phyloP scores from a whole-genome alignment of 2,888 invertebrate species.

The Neuroscelio doddi region DNA sequence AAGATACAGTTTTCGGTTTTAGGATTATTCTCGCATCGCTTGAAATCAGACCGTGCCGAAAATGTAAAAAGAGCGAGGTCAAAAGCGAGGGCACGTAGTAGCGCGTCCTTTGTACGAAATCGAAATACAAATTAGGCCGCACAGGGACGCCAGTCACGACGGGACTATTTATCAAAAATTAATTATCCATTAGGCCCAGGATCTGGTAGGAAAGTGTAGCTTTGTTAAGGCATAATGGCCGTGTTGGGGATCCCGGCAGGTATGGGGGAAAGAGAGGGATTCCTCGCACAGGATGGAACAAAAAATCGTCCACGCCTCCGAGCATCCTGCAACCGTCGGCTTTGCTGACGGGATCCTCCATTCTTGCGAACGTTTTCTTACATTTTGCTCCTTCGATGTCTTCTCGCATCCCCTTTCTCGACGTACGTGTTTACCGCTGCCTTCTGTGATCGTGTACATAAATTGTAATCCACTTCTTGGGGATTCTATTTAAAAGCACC shows the following conservation, averaged over 20 bases:
- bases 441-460: slow-evolving; percentile 20
- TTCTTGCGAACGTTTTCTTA: slow-evolving; percentile 40
- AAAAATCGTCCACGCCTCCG: slow-evolving; percentile 68
- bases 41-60: not conserved
- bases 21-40: not conserved
- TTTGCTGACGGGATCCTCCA: slow-evolving; percentile 39
- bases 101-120: slow-evolving; percentile 59
- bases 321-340: slow-evolving; percentile 59
- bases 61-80: slow-evolving; percentile 6
- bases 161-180: slow-evolving; percentile 70
- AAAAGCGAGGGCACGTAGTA: slow-evolving; percentile 15
- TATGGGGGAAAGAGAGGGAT: slow-evolving; percentile 9
- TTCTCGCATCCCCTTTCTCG: slow-evolving; percentile 19
- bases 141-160: slow-evolving; percentile 63
- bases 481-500: slow-evolving; percentile 11
- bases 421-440: slow-evolving; percentile 8
- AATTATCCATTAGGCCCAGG: slow-evolving; percentile 69
- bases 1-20: not conserved
- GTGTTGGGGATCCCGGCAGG: slow-evolving; percentile 19
- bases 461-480: slow-evolving; percentile 22
- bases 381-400: slow-evolving; percentile 21
- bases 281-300: slow-evolving; percentile 35
- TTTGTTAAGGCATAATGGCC: slow-evolving; percentile 65
- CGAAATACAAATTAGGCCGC: slow-evolving; percentile 64
- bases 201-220: slow-evolving; percentile 67